Evolutionary conservation across 2,797 vertebrate species (phyloP), one percentile per base, ranked within the genome.

Genomic region (Phrynocephalus forsythii): DNA sequence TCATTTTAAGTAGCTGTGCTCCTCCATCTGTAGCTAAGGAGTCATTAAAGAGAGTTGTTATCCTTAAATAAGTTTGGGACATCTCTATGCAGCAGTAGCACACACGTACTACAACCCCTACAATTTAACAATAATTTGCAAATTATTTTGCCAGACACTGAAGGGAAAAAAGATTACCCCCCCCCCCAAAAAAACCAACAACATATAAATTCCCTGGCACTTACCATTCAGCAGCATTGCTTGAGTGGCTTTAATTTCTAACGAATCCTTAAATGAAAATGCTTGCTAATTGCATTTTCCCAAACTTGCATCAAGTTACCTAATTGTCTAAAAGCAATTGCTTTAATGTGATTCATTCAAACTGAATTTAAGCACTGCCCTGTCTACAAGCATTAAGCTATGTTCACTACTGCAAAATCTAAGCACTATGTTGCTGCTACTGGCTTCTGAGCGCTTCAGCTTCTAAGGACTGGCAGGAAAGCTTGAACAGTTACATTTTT

Each of bases 301-400:
- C 26, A 80, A 52, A 86, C 68, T 63, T 86, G 85, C 77, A 80
- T 50, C 68, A 80, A 33, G 77, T 86, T 80, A 80, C 68, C 72
- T 80, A 56, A 86, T 30, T 86, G 85, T 86, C 26, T 86, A 72
- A 86, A 79, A 80, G 24, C 67, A 86, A 86, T 86, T 72, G 52
- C 60, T 80, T 86, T 86, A 80, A 86, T 86, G 68, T 24, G 60
- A 50, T 78, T 79, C 79, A 67, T 72, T 73, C 30, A 44, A 52
- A 73, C 80, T 80, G 52, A 52, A 72, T 80, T 86, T 72, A 79
- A 80, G 77, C 18, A 72, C 30, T 80, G 85, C 50, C 85, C 67
- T 60, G 60, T 71, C 67, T 71, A 52, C 16, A 38, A 71, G 50
- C 67, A 18, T 86, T n/a, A 56, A 26, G 77, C 13, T 11, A 8